Conservation (phyloP, 2,888 invertebrate species). For the Euproctis similis region DNA sequence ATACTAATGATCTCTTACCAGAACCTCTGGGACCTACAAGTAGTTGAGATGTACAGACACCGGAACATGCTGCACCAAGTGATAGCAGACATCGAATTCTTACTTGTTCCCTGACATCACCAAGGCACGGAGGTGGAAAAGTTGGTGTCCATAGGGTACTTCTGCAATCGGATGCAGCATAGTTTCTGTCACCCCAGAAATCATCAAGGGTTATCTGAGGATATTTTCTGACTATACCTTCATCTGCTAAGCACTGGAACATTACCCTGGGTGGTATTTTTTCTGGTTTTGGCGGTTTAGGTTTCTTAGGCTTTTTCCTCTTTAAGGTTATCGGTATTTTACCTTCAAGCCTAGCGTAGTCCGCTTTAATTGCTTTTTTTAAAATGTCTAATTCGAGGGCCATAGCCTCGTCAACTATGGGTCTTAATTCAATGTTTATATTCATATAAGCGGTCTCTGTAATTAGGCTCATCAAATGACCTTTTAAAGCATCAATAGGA, state of each 20-base stretch:
- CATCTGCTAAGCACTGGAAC: conserved; percentile 82
- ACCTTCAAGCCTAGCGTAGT: conserved; percentile 31
- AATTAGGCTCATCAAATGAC: conserved; percentile 79
- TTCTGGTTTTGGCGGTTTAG: conserved; percentile 77
- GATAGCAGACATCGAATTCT: conserved; percentile 78
- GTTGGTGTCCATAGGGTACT: conserved; percentile 53
- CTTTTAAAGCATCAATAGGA: conserved; percentile 75
- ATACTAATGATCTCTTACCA: conserved; percentile 82
- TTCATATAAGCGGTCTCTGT: conserved; percentile 79
- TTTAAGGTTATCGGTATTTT: conserved; percentile 42
- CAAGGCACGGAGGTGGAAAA: conserved; percentile 72
- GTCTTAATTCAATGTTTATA: conserved; percentile 79
- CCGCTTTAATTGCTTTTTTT: conserved; percentile 68
- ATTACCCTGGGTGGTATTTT: conserved; percentile 78
- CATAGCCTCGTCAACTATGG: conserved; percentile 82
- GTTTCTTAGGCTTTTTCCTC: conserved; percentile 52
- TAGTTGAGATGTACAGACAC: conserved; percentile 75
- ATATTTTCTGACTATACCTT: conserved; percentile 81
- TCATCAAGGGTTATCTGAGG: conserved; percentile 76
- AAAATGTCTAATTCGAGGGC: conserved; percentile 70
- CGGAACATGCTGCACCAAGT: conserved; percentile 58
- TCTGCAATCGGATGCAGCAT: conserved; percentile 72
- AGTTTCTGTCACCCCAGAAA: conserved; percentile 82
- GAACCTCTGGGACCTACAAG: conserved; percentile 81
- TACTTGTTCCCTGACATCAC: conserved; percentile 77